These are phyloP conservation scores for Anastatus disparis DNA, from an alignment of 1,140 invertebrate species.

Conservation along the genomic window DNA sequence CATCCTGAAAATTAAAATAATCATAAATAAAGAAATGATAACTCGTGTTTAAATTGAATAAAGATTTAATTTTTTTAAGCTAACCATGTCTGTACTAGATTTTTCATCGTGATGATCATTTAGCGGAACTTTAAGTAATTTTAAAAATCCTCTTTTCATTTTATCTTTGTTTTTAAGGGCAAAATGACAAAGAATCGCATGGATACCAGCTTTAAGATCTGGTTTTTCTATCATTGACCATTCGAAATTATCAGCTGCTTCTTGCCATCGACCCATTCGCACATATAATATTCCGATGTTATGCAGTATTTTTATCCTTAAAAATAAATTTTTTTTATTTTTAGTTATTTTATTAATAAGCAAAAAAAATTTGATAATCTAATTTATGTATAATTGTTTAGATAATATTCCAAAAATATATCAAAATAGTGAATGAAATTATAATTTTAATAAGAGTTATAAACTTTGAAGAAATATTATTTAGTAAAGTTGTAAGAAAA, in stretches of 20 bases:
- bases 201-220: slow-evolving; percentile 88
- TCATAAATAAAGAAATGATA: too few relatives aligned
- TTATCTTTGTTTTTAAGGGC: slow-evolving; percentile 93
- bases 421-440: too few relatives aligned
- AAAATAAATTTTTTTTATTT: too few relatives aligned
- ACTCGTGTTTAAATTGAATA: too few relatives aligned
- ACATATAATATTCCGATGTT: slow-evolving; percentile 97
- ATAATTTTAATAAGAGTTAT: too few relatives aligned
- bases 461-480: too few relatives aligned
- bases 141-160: slow-evolving; percentile 92
- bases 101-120: slow-evolving; percentile 87
- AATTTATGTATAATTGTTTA: too few relatives aligned
- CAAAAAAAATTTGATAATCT: too few relatives aligned
- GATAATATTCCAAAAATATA: too few relatives aligned
- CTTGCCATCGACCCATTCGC: slow-evolving; percentile 94
- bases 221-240: slow-evolving; percentile 97
- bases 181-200: slow-evolving; percentile 93
- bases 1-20: slow-evolving; percentile 77
- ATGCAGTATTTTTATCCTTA: slow-evolving; percentile 95
- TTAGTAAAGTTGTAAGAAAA: too few relatives aligned
- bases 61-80: too few relatives aligned
- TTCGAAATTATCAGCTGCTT: slow-evolving; percentile 96
- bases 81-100: slow-evolving; percentile 71
- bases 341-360: too few relatives aligned
- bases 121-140: slow-evolving; percentile 87